Base-by-base conservation (phyloP, 2,888 invertebrate species). In the Epinotia brunnichana region DNA sequence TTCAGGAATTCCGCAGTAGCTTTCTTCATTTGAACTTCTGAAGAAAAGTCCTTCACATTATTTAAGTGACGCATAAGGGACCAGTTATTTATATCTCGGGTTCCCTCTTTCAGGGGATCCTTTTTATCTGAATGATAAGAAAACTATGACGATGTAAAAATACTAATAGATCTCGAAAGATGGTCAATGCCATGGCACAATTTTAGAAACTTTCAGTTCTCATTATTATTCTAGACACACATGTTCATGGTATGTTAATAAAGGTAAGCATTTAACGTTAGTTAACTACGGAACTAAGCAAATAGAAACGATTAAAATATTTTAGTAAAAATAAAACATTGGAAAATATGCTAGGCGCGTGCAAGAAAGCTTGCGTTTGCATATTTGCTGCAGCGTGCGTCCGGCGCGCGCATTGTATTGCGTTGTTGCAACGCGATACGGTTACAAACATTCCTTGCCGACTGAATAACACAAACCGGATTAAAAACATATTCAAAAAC, bases 361-460 rank as follows among this genome's bases (percentile, higher is more conserved):
- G 57, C 19, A 48, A 59, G 64, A 64, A 70, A 70, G 57, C 68
- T 68, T 59, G 57, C 70, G 64, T 64, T 57, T 57, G 48, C 51
- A 70, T 57, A 70, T 63, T 64, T 48, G 41, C 51, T 63, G 57
- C 66, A 41, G 39, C 21, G 54, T 56, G 35, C 35, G 61, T 62
- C 61, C 54, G 61, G 69, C 51, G 61, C 39, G 60, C 61, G 61
- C 61, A 41, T 53, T 61, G 53, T 54, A 29, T 54, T 62, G 69
- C 29, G 21, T 54, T 69, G 41, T 24, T 17, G 66, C 66, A 66
- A 66, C 41, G 41, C 54, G 54, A 66, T 66, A 66, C 56, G 54
- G 66, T 41, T 56, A 56, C 66, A 41, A 66, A 66, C 66, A 66
- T 54, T 56, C 54, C 24, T 21, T 41, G 54, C 21, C n/a, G 41